Evolutionary conservation across 2,888 invertebrate species (phyloP).

Genomic region (Diplazon laetatorius): DNA sequence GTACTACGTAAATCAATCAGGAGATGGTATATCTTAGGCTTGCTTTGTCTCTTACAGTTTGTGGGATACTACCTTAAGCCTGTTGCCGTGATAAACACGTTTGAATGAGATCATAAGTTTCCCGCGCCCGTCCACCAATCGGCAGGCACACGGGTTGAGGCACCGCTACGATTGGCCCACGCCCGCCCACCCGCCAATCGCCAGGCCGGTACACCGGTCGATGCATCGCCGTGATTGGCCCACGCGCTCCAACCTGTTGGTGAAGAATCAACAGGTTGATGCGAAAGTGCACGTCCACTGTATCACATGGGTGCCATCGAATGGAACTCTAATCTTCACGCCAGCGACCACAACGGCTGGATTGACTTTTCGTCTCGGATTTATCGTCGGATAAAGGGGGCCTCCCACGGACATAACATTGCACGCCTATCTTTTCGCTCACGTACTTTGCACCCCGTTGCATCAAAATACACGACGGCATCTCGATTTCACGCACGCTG

Average conservation of each 20-base stretch:
- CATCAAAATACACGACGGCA: background rate
- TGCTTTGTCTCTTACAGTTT: too few relatives aligned
- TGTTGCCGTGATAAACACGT: too few relatives aligned
- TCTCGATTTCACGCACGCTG: background rate
- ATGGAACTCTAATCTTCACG: constrained; percentile 33
- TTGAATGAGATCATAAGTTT: too few relatives aligned
- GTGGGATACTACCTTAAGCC: too few relatives aligned
- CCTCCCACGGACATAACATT: constrained; percentile 20
- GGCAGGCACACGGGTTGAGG: background rate
- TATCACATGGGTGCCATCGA: constrained; percentile 10
- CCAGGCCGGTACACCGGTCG: too few relatives aligned
- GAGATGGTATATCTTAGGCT: too few relatives aligned
- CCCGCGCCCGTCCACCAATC: background rate
- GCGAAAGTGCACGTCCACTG: constrained; percentile 61
- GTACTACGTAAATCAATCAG: too few relatives aligned
- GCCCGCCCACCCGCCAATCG: too few relatives aligned
- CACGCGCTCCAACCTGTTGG: constrained; percentile 28
- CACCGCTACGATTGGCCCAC: background rate
- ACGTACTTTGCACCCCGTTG: constrained; percentile 10
- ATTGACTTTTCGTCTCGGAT: background rate
- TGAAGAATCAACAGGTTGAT: constrained; percentile 77
- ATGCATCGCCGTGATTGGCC: too few relatives aligned
- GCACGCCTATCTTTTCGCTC: background rate
- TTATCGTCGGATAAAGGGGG: background rate
- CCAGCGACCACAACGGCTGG: background rate